Percentiles rank a stretch among this genome's conserved stretches.
Conservation (phyloP, 2,888 invertebrate genomes). For the Caenorhabditis angaria region DNA sequence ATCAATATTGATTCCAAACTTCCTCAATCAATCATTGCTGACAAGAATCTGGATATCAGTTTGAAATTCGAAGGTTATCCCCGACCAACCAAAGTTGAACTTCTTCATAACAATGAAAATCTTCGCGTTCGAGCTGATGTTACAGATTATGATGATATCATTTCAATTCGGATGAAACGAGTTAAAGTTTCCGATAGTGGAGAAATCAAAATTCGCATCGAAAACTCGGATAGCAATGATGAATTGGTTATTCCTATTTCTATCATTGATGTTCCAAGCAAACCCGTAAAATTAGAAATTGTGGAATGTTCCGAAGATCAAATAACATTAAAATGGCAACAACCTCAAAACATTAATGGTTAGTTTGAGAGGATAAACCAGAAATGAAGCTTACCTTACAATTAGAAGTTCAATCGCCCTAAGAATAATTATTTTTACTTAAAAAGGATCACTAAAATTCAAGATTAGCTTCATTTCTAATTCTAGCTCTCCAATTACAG, state of each 20-base stretch:
- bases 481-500: no score
- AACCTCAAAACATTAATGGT: slow-evolving; percentile 30
- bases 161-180: slow-evolving; percentile 78
- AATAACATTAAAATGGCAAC: slow-evolving; percentile 30
- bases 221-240: slow-evolving; percentile 35
- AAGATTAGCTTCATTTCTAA: background rate
- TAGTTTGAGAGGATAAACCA: background rate
- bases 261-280: slow-evolving; percentile 62
- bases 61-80: slow-evolving; percentile 47
- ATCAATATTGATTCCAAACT: slow-evolving; percentile 23
- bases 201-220: slow-evolving; percentile 78
- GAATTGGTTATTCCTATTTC: slow-evolving; percentile 40
- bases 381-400: background rate
- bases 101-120: slow-evolving; percentile 73
- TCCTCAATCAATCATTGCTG: slow-evolving; percentile 33
- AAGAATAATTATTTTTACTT: no score
- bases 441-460: no score
- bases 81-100: slow-evolving; percentile 52
- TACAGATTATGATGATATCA: slow-evolving; percentile 62
- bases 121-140: slow-evolving; percentile 60
- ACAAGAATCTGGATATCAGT: slow-evolving; percentile 54
- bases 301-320: slow-evolving; percentile 9
- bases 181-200: slow-evolving; percentile 78
- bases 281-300: slow-evolving; percentile 16
- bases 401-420: no score